phyloP scores from a whole-genome alignment of 2,888 invertebrate species.

The Conops quadrifasciatus region DNA sequence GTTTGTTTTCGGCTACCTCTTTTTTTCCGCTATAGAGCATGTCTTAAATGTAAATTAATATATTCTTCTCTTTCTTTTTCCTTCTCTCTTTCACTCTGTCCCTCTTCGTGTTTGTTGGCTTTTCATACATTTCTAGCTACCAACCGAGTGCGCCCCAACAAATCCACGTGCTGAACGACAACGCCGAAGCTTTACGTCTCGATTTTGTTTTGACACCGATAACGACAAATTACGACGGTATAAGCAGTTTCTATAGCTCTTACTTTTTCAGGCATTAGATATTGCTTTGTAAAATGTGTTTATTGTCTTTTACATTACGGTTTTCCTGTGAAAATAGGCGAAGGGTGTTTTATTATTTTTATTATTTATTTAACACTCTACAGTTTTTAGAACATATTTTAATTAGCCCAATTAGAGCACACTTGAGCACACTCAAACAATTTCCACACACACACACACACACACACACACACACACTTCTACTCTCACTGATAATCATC shows the following conservation, averaged over 20 bases:
- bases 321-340: not conserved
- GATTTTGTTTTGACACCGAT: conserved; percentile 62
- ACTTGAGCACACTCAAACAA: no score
- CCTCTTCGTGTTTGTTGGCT: no score
- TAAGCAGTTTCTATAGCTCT: conserved; percentile 62
- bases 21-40: not conserved
- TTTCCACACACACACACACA: conserved; percentile 15
- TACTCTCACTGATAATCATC: no score
- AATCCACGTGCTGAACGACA: conserved; percentile 62
- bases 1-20: conserved; percentile 20
- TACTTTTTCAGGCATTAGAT: conserved; percentile 61
- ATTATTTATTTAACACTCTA: conserved; percentile 5
- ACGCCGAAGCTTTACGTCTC: conserved; percentile 58
- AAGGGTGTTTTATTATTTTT: conserved; percentile 6
- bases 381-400: not conserved
- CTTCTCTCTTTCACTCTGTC: conserved; percentile 12
- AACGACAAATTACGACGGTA: conserved; percentile 62
- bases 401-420: not conserved
- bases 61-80: conserved; percentile 35
- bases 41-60: conserved; percentile 10
- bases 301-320: not conserved
- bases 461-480: not conserved
- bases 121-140: conserved; percentile 69
- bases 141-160: conserved; percentile 64
- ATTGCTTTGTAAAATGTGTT: not conserved